Conservation (phyloP, 2,797 vertebrate species). For the Coendou prehensilis region DNA sequence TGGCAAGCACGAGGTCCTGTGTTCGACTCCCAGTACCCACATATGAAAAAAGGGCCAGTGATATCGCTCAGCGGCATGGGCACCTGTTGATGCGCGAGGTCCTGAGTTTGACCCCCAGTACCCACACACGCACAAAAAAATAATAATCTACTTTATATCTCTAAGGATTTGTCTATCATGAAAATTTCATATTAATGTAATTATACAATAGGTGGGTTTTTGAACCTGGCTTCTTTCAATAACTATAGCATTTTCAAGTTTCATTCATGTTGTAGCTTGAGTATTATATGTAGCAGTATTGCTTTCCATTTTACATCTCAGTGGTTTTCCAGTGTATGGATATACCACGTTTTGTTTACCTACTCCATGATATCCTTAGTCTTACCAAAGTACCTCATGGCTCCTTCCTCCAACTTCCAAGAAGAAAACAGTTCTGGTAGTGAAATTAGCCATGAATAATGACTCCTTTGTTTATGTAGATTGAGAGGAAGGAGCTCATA, state of each 20-base stretch:
- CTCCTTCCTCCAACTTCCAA: neutral
- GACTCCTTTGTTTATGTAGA: neutral
- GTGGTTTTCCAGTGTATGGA: neutral
- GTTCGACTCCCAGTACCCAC: too few relatives aligned
- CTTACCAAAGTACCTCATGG: neutral
- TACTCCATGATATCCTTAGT: neutral
- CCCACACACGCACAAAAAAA: too few relatives aligned
- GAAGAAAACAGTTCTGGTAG: neutral
- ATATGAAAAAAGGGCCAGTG: too few relatives aligned
- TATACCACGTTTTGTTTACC: neutral
- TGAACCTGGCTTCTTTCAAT: neutral
- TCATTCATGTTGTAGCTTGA: neutral
- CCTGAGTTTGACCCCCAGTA: too few relatives aligned
- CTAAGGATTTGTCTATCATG: neutral
- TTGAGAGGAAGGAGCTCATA: neutral
- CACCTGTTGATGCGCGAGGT: too few relatives aligned
- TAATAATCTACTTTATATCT: neutral
- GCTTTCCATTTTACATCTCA: neutral
- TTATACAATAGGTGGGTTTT: neutral
- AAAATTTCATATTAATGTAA: neutral
- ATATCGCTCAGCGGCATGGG: too few relatives aligned
- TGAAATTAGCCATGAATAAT: neutral
- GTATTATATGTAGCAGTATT: neutral
- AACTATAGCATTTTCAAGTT: neutral
- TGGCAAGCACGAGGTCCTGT: too few relatives aligned